Evolutionary conservation across 53 echinoderm and acorn worm species (phyloP).

Genomic region (Patiria pectinifera): DNA sequence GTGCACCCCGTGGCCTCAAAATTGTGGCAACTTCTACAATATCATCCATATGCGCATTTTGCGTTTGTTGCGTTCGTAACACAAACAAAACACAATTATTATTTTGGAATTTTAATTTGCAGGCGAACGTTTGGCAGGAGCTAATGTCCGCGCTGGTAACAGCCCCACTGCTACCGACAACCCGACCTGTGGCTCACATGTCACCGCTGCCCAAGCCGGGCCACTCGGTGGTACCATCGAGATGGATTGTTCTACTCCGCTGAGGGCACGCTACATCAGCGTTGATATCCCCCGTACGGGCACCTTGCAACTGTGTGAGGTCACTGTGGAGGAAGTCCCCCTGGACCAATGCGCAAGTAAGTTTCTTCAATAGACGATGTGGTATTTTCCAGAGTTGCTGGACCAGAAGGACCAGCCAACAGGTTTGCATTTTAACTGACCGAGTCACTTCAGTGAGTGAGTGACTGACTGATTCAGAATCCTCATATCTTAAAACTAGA

Average conservation of each 20-base stretch:
- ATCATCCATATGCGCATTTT: too few relatives aligned
- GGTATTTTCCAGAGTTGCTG: too few relatives aligned
- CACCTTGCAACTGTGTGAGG: slow-evolving; percentile 9
- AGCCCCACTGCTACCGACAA: not conserved
- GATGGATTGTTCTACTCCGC: not conserved
- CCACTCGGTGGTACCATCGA: slow-evolving; percentile 21
- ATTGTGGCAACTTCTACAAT: too few relatives aligned
- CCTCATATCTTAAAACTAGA: too few relatives aligned
- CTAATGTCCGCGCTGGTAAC: slow-evolving; percentile 37
- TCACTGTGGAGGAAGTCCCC: not conserved
- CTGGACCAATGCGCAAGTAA: not conserved
- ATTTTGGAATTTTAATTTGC: not conserved
- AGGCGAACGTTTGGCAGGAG: slow-evolving; percentile 26
- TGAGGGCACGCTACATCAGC: slow-evolving; percentile 16
- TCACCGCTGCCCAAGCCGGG: slow-evolving; percentile 15
- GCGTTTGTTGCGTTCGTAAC: too few relatives aligned
- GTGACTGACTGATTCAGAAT: too few relatives aligned
- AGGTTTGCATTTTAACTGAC: too few relatives aligned
- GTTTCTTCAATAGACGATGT: not conserved
- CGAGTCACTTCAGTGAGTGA: too few relatives aligned
- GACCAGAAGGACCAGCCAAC: too few relatives aligned
- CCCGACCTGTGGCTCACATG: slow-evolving; percentile 25
- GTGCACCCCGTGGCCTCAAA: too few relatives aligned
- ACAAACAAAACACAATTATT: too few relatives aligned
- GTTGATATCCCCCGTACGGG: not conserved